Evolutionary conservation across 2,113 vertebrate genomes (phyloP).

Genomic region (Python bivittatus): DNA sequence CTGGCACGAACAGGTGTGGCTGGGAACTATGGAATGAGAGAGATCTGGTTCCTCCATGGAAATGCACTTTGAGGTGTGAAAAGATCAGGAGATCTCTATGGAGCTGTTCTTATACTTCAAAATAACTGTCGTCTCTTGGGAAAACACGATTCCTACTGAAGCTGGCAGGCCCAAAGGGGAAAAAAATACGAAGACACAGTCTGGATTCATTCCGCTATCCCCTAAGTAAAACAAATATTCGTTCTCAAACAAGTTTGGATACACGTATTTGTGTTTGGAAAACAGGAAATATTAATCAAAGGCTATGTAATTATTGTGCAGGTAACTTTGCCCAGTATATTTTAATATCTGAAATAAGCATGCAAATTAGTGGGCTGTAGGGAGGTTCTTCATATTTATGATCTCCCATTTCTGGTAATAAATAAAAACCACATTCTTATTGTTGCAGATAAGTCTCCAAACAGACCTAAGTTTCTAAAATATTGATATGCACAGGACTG

Average conservation of each 20-base stretch:
- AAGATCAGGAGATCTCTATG: not conserved
- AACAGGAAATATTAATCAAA: not conserved
- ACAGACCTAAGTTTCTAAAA: not conserved
- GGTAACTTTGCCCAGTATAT: not conserved
- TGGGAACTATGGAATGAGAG: not conserved
- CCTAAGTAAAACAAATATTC: not conserved
- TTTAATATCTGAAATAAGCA: too few relatives aligned
- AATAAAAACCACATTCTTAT: not conserved
- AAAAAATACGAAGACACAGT: not conserved
- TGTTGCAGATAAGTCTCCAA: not conserved
- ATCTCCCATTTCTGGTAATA: not conserved
- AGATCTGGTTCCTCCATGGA: not conserved
- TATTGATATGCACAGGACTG: not conserved
- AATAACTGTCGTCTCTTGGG: not conserved
- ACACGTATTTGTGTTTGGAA: not conserved
- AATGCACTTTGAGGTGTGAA: not conserved
- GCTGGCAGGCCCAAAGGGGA: not conserved
- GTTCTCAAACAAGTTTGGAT: not conserved
- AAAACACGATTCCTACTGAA: not conserved
- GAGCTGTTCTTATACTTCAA: not conserved
- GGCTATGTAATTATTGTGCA: not conserved
- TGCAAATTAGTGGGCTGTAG: not conserved
- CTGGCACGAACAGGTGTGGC: constrained; percentile 63
- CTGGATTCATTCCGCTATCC: not conserved
- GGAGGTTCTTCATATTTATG: not conserved